Evolutionary conservation across 2,797 vertebrate genomes (phyloP).

Genomic region (Octomys mimax): DNA sequence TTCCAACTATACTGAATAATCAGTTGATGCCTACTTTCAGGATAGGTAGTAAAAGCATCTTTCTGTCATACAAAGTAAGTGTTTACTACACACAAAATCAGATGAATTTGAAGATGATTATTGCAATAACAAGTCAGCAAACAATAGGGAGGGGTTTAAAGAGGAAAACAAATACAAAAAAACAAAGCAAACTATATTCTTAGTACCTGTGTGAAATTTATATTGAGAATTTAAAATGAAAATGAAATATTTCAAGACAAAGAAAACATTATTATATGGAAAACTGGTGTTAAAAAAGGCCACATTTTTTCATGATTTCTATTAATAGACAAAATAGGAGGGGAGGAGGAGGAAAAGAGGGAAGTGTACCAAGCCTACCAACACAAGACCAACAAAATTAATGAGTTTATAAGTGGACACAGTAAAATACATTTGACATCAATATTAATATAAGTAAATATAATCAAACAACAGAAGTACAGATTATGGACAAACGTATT

Average conservation of each 20-base stretch:
- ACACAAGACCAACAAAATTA: not conserved
- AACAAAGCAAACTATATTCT: not conserved
- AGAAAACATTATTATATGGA: not conserved
- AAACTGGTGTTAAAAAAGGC: not conserved
- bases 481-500: not conserved
- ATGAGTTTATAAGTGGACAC: not conserved
- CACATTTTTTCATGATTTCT: not conserved
- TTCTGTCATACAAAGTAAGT: not conserved
- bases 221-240: not conserved
- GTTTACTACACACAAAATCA: not conserved
- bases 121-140: not conserved
- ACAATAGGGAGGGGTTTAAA: not conserved
- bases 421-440: not conserved
- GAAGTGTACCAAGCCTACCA: not conserved
- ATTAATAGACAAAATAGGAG: too few species aligned
- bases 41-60: rapidly evolving
- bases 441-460: not conserved
- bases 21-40: not conserved
- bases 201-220: not conserved
- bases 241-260: not conserved
- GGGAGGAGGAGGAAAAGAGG: not conserved
- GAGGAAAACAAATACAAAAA: not conserved
- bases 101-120: not conserved
- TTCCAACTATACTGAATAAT: not conserved
- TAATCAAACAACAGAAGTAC: not conserved